These are phyloP conservation scores for Acrocephalus scirpaceus DNA, from an alignment of 2,797 vertebrate genomes.

Conservation along the genomic window DNA sequence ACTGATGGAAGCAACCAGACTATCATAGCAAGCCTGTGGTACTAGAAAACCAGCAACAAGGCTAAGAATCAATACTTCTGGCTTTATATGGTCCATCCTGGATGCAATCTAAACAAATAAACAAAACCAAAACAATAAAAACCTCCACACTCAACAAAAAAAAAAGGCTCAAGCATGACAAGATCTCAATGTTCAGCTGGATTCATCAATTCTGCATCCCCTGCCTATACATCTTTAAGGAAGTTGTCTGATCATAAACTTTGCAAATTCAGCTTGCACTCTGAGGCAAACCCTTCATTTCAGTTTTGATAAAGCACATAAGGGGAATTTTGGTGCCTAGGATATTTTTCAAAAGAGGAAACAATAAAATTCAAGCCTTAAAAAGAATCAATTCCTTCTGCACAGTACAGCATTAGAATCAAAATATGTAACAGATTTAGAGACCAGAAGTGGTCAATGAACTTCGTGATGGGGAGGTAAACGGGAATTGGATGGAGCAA, in stretches of 20 bases:
- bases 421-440: neutral
- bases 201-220: neutral
- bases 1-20: neutral
- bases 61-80: neutral
- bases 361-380: neutral
- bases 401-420: neutral
- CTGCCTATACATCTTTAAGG: neutral
- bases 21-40: neutral
- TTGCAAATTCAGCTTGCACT: neutral
- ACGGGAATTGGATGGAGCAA: neutral
- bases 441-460: neutral
- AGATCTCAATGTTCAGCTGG: neutral
- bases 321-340: neutral
- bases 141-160: neutral
- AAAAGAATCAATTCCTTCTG: neutral
- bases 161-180: neutral
- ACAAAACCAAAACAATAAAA: neutral
- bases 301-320: neutral
- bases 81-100: neutral
- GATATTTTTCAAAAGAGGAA: neutral
- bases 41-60: neutral
- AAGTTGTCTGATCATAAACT: neutral
- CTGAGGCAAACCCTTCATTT: neutral
- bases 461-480: accelerated
- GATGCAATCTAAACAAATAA: neutral